Percentiles rank a stretch among this genome's conserved stretches.
These are phyloP conservation scores for Melanotaenia trifasciata DNA, from an alignment of 2,797 vertebrate genomes.

Conservation along the genomic window DNA sequence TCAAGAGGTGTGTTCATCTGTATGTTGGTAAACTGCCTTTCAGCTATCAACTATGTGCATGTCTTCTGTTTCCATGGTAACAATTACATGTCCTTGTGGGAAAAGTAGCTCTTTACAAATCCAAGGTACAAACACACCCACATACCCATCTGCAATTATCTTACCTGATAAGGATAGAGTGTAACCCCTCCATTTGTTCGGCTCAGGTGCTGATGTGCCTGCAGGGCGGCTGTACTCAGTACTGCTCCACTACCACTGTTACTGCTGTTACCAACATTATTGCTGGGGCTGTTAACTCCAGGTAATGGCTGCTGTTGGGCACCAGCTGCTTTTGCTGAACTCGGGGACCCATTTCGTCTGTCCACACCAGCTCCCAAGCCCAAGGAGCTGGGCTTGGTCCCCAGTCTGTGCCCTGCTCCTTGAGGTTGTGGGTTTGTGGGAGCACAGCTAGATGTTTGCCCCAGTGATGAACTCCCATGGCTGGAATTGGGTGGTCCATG, in stretches of 20 bases:
- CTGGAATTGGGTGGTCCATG: constrained; percentile 54
- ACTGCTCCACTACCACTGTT: constrained; percentile 82
- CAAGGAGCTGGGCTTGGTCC: constrained; percentile 91
- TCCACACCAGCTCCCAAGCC: constrained; percentile 89
- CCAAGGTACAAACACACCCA: constrained; percentile 6
- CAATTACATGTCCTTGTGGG: neutral
- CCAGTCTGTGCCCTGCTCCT: constrained; percentile 83
- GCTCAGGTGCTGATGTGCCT: constrained; percentile 89
- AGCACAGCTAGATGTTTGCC: constrained; percentile 50
- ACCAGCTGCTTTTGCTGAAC: constrained; percentile 85
- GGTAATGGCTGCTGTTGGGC: constrained; percentile 76
- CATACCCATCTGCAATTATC: constrained; percentile 17
- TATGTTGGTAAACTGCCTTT: neutral
- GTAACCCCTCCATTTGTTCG: constrained; percentile 93
- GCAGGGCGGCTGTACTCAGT: constrained; percentile 84
- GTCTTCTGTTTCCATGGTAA: constrained; percentile 24
- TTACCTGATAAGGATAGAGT: constrained; percentile 95
- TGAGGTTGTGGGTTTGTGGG: constrained; percentile 59
- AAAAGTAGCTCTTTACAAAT: neutral
- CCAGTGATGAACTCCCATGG: constrained; percentile 66
- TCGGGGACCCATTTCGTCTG: constrained; percentile 88
- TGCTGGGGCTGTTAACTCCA: constrained; percentile 80
- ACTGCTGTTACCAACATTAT: constrained; percentile 48
- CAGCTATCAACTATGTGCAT: constrained; percentile 3
- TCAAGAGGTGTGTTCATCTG: constrained; percentile 8